Percentiles rank a stretch among this genome's conserved stretches.
Evolutionary conservation across 1,140 invertebrate genomes (phyloP).

Genomic region (Drosophila pectinifera): DNA sequence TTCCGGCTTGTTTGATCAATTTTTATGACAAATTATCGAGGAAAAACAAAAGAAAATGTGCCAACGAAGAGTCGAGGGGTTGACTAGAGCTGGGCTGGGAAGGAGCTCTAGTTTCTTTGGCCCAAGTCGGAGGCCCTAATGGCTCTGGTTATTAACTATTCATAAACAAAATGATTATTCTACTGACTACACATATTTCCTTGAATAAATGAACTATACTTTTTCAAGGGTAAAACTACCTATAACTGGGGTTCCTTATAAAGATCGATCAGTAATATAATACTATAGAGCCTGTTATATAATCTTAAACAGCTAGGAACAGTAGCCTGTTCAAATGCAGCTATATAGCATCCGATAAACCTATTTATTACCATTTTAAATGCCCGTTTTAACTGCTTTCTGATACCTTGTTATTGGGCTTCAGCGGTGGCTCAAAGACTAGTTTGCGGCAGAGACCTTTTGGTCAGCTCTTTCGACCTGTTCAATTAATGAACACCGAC

Average conservation of each 20-base stretch:
- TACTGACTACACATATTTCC: background rate
- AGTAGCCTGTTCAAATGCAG: too few relatives aligned
- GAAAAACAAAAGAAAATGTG: constrained; percentile 26
- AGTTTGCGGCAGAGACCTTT: constrained; percentile 1
- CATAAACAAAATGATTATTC: constrained; percentile 5
- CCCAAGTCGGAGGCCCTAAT: constrained; percentile 15
- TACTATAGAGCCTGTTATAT: too few relatives aligned
- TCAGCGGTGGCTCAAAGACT: constrained; percentile 3
- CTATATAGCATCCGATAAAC: background rate
- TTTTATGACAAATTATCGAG: constrained; percentile 82
- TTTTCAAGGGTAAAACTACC: background rate
- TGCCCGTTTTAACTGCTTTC: background rate
- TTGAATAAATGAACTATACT: constrained; percentile 1
- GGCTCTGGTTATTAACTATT: constrained; percentile 30
- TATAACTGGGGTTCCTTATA: too few relatives aligned
- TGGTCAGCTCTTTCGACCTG: constrained; percentile 13
- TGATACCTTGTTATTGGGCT: background rate
- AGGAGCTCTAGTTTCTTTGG: constrained; percentile 18
- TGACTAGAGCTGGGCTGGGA: background rate
- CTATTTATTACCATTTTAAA: background rate
- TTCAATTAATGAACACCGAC: constrained; percentile 44
- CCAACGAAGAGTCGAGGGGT: constrained; percentile 8
- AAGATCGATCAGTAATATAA: too few relatives aligned
- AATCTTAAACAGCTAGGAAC: too few relatives aligned
- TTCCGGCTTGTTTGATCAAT: constrained; percentile 80